phyloP scores from a whole-genome alignment of 2,797 vertebrate genomes.

The Spondyliosoma cantharus region DNA sequence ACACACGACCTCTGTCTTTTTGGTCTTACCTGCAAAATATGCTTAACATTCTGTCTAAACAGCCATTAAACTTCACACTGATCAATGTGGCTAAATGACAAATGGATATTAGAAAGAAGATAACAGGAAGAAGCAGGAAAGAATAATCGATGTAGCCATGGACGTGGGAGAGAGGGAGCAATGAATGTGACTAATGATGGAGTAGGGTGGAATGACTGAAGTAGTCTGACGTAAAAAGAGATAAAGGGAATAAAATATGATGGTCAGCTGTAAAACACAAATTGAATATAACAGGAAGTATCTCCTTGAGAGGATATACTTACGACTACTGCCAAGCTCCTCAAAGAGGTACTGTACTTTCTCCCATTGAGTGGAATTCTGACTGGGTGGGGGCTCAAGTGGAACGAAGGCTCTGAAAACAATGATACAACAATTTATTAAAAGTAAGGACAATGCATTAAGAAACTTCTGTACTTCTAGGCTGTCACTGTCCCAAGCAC shows the following conservation, averaged over 20 bases:
- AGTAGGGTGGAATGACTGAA: not conserved
- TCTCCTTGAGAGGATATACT: slow-evolving; percentile 76
- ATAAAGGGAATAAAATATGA: not conserved
- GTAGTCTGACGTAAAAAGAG: not conserved
- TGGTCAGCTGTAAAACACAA: not conserved
- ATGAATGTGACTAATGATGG: not conserved
- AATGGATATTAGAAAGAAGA: not conserved
- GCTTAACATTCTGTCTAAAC: not conserved
- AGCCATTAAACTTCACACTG: not conserved
- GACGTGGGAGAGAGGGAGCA: not conserved
- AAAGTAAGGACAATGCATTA: slow-evolving; percentile 5
- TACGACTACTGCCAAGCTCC: slow-evolving; percentile 95
- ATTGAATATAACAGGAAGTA: not conserved
- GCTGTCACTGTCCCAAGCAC: not conserved
- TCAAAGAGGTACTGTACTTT: slow-evolving; percentile 95
- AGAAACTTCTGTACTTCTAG: not conserved
- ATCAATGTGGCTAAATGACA: not conserved
- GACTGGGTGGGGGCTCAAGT: slow-evolving; percentile 86
- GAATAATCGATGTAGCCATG: not conserved
- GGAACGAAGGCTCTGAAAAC: slow-evolving; percentile 92
- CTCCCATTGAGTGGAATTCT: slow-evolving; percentile 97
- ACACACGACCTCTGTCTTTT: not conserved
- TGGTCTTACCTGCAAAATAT: not conserved
- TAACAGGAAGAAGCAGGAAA: not conserved
- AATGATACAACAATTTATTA: slow-evolving; percentile 25